Evolutionary conservation across 2,797 vertebrate species (phyloP).

Genomic region (Hippocampus kuda): DNA sequence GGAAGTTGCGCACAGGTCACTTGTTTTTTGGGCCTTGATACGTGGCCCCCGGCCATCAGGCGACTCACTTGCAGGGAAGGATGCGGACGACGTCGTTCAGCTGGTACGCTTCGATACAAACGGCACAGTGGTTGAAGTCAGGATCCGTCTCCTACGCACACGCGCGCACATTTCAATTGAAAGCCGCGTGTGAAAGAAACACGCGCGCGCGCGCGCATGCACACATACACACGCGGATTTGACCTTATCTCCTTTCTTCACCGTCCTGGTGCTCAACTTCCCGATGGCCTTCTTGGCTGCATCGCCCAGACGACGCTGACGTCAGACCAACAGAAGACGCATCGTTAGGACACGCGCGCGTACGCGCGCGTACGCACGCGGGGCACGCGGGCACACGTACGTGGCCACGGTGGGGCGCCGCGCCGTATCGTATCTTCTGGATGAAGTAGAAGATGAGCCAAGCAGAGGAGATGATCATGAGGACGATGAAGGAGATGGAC

Average conservation of each 20-base stretch:
- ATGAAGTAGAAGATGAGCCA: conserved; percentile 99
- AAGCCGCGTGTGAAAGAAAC: background rate
- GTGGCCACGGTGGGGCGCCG: conserved; percentile 71
- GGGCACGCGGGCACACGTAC: no score
- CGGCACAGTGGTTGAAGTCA: conserved; percentile 95
- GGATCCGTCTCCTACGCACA: conserved; percentile 85
- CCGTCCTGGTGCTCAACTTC: conserved; percentile 90
- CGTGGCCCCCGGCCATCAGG: background rate
- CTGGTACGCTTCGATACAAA: conserved; percentile 95
- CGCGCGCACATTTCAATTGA: background rate
- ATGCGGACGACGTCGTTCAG: conserved; percentile 93
- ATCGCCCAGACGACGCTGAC: conserved; percentile 88
- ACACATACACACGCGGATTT: conserved; percentile 5
- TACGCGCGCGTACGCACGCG: no score
- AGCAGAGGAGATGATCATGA: conserved; percentile 94
- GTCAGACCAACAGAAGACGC: background rate
- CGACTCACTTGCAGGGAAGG: conserved; percentile 92
- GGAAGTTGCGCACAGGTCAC: no score
- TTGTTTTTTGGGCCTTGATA: no score
- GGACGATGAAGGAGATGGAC: conserved; percentile 93
- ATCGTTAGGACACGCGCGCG: background rate
- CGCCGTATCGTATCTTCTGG: conserved; percentile 93
- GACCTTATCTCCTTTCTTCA: conserved; percentile 98
- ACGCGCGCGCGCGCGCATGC: background rate
- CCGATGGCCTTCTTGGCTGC: conserved; percentile 95